Base-by-base conservation (phyloP, 2,113 vertebrate genomes). In the Chaenogobius annularis region DNA sequence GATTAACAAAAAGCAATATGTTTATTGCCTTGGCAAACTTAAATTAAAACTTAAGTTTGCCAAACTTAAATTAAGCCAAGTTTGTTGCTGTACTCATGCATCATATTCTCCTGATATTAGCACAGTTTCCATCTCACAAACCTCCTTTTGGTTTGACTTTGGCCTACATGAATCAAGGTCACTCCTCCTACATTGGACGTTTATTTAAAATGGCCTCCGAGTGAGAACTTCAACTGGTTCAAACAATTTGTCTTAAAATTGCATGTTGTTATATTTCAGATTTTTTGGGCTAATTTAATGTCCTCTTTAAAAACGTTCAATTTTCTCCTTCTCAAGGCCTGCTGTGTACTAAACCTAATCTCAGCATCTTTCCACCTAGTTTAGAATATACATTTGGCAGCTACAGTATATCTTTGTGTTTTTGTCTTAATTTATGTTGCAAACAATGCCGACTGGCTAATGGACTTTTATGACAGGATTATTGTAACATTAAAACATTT, bases 61-160 rank as follows among this genome's bases (percentile, higher is more conserved):
- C 55, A 56, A 23, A 23, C 10, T 23, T 5, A 23, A 23, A 56
- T 56, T n/a, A n/a, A n/a, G 26, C 26, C 13, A 61, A 61, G 58
- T 19, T 61, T 61, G 22, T 35, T 17, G 23, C 23, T 31, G 23
- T 59, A 7, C 23, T 52, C 35, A 44, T 54, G 19, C 19, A 15
- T n/a, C n/a, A 17, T 73, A 50, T 43, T 63, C 50, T 35, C 22
- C 35, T 13, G 54, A 65, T 22, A 67, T n/a, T 68, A 63, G 20
- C 52, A 22, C 46, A 19, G 15, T 14, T 58, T 15, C 50, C 12
- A 20, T 20, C 54, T 55, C 3, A 11, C 20, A 58, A 58, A 26
- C 55, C 23, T 58, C 55, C 55, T 68, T 64, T 54, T 48, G 10
- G 62, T 23, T n/a, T 46, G 44, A 75, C 50, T 66, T 74, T 70